A percentile compares a stretch with the other conserved stretches of the same genome.
Evolutionary conservation across 1,140 invertebrate genomes (phyloP).

Genomic region (Sminthurinus signatus): DNA sequence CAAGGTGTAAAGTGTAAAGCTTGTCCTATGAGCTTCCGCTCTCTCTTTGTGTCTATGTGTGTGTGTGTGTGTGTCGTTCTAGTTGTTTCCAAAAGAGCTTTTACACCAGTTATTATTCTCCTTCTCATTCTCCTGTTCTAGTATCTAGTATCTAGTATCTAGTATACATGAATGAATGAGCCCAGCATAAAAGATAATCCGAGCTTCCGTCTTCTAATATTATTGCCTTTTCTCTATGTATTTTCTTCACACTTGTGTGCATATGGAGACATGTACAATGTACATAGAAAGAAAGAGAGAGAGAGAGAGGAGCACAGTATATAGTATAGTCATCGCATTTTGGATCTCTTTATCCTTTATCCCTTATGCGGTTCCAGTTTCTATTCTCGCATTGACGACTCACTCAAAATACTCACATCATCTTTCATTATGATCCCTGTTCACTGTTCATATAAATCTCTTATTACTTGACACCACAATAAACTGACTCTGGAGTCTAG

Average conservation of each 20-base stretch:
- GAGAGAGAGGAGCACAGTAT: background rate
- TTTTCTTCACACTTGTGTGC: too few species aligned
- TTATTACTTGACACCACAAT: too few species aligned
- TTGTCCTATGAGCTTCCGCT: too few species aligned
- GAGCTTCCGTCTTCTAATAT: background rate
- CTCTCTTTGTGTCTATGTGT: too few species aligned
- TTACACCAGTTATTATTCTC: background rate
- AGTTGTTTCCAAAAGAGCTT: slow-evolving; percentile 12
- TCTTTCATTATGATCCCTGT: slow-evolving; percentile 1
- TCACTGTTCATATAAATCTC: too few species aligned
- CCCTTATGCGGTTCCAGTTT: background rate
- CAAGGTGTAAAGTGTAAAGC: slow-evolving; percentile 27
- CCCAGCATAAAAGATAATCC: too few species aligned
- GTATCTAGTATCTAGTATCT: background rate
- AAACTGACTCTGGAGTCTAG: too few species aligned
- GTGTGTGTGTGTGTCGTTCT: too few species aligned
- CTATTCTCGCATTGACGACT: background rate
- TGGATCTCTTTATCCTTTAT: background rate
- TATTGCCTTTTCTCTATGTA: slow-evolving; percentile 10
- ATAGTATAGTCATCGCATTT: background rate
- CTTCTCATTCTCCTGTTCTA: background rate
- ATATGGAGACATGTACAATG: too few species aligned
- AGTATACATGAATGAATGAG: too few species aligned
- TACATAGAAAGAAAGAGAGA: too few species aligned
- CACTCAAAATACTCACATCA: slow-evolving; percentile 7